Evolutionary conservation across 2,113 vertebrate genomes (phyloP).

Genomic region (Sorex araneus): DNA sequence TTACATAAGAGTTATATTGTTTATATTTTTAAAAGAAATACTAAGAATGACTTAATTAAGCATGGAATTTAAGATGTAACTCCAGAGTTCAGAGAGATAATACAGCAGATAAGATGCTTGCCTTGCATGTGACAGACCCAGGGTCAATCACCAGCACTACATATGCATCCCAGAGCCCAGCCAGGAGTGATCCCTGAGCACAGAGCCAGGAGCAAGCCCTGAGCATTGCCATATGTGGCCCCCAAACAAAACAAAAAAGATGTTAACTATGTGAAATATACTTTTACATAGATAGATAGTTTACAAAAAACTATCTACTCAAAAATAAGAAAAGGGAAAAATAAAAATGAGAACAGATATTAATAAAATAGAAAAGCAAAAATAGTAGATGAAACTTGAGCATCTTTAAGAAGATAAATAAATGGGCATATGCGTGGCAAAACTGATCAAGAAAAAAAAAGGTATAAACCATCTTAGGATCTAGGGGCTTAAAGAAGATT

Average conservation of each 20-base stretch:
- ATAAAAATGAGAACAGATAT: slow-evolving; percentile 27
- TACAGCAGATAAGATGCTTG: too few relatives aligned
- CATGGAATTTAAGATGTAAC: background rate
- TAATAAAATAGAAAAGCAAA: slow-evolving; percentile 39
- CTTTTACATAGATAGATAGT: too few relatives aligned
- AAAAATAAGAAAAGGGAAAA: background rate
- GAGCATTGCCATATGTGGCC: background rate
- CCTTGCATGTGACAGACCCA: too few relatives aligned
- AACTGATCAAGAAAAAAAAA: slow-evolving; percentile 23
- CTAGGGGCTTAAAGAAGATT: background rate
- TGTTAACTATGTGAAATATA: slow-evolving; percentile 49
- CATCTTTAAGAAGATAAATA: slow-evolving; percentile 26
- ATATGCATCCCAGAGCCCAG: too few relatives aligned
- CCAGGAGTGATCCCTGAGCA: background rate
- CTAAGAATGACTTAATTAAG: slow-evolving; percentile 12
- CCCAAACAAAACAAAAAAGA: background rate
- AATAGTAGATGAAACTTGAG: background rate
- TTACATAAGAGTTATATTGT: background rate
- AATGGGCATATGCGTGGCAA: background rate
- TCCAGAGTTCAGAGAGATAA: background rate
- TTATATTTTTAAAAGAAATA: background rate
- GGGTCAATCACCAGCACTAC: too few relatives aligned
- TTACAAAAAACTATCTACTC: background rate
- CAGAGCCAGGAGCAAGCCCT: too few relatives aligned
- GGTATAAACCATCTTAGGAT: background rate